Conservation (phyloP, 2,113 vertebrate genomes). For the Egretta garzetta region DNA sequence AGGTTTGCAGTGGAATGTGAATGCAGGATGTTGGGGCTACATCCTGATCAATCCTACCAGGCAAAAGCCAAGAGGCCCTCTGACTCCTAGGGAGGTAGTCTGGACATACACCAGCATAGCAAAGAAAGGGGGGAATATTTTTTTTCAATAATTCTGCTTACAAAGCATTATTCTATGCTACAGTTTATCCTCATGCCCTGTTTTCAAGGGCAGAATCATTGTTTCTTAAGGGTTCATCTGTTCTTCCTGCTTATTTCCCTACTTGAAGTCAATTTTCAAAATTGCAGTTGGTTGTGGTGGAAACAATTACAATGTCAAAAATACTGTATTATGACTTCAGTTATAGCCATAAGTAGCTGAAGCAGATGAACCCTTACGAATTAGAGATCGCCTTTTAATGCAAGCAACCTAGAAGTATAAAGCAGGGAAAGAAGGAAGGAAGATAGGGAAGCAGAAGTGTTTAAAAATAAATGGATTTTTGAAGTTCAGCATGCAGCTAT, state of each 20-base stretch:
- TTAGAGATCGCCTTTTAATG: neutral
- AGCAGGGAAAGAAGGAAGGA: neutral
- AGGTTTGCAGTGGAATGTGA: neutral
- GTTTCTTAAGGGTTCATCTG: neutral
- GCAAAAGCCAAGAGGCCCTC: neutral
- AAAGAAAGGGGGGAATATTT: neutral
- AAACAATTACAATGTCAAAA: slow-evolving; percentile 15
- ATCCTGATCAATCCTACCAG: neutral
- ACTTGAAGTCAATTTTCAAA: neutral
- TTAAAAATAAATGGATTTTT: neutral
- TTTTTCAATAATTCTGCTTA: neutral
- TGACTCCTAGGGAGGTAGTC: neutral
- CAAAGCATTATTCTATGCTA: neutral
- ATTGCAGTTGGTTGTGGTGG: neutral
- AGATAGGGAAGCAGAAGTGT: neutral
- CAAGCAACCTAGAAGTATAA: neutral
- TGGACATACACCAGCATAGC: neutral
- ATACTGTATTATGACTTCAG: neutral
- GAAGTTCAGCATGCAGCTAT: neutral
- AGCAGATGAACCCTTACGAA: neutral
- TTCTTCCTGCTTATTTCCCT: neutral
- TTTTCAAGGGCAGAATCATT: neutral
- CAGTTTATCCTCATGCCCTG: neutral
- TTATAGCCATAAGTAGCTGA: neutral
- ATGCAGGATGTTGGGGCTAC: neutral